Evolutionary conservation across 92 coral and sea anemone genomes (phyloP).

Genomic region (Zoanthus sansibaricus): DNA sequence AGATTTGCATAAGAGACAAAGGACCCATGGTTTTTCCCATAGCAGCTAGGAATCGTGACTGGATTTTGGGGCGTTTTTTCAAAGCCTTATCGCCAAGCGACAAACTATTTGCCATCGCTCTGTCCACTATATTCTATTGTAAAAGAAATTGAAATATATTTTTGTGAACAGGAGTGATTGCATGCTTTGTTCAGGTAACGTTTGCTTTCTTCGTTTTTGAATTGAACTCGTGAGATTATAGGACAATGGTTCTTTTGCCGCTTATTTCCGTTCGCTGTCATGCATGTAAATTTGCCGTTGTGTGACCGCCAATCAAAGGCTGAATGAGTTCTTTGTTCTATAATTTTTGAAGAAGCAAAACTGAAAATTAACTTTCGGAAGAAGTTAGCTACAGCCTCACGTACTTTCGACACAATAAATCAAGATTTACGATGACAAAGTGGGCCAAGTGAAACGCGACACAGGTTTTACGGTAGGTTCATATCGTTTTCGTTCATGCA

Average conservation of each 20-base stretch:
- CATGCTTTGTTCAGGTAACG: constrained; percentile 11
- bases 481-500: no score
- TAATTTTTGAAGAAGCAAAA: not conserved
- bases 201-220: not conserved
- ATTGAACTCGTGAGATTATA: not conserved
- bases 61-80: constrained; percentile 25
- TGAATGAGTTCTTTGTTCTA: constrained; percentile 25
- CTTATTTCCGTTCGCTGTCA: not conserved
- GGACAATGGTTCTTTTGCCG: constrained; percentile 1
- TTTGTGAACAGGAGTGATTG: not conserved
- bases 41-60: constrained; percentile 63
- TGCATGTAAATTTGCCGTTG: constrained; percentile 10
- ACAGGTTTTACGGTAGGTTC: no score
- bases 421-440: not conserved
- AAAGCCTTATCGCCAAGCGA: constrained; percentile 21
- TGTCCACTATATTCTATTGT: not conserved
- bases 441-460: no score
- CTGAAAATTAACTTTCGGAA: not conserved
- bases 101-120: not conserved
- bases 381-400: not conserved
- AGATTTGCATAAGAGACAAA: constrained; percentile 48
- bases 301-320: constrained; percentile 20
- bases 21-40: constrained; percentile 85
- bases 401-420: not conserved
- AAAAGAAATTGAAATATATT: not conserved